Evolutionary conservation across 2,113 vertebrate species (phyloP), one percentile per base, ranked within the genome.

Genomic region (Phaethornis superciliosus): DNA sequence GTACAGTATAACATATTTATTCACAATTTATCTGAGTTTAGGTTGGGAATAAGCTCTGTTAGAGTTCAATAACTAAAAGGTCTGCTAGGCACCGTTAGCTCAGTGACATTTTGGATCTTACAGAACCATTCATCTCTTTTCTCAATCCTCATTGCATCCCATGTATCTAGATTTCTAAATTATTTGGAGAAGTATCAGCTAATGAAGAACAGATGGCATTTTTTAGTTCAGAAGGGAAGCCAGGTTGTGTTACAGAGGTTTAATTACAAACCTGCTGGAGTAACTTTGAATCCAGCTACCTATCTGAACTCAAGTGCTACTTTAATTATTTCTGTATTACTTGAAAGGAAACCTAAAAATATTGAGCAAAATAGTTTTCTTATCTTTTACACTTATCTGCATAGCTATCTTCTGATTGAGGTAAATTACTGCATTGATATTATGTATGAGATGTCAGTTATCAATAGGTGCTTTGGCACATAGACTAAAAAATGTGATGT

Each of bases 371-470:
- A 92, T 95, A 78, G 19, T 85, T 96, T 74, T 77, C 75, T 91
- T 95, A 93, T 96, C 94, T 93, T 89, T 85, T 59, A 44, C 71
- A 80, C 70, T 40, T 4, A 95, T 95, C 91, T 95, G 47, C 91
- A 71, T 93, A 94, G 15, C 49, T 89, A 2, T 81, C 71, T 91
- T 89, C 75, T 88, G 91, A 91, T 26, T 80, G 76, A 93, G 75
- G 35, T 83, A 70, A 82, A 69, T 55, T 77, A 27, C 71, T 88
- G 46, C 79, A 67, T 52, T 94, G 86, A 55, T 94, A 79, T 54
- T 33, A 44, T 74, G 11, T 67, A 47, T 89, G 78, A 94, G 71
- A 67, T 83, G 37, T 82, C 81, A 94, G 64, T 94, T 92, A 89
- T 49, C 93, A 88, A 83, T 83, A 77, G 85, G 89, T 74, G 22